Evolutionary conservation across 1,140 invertebrate genomes (phyloP).

Genomic region (Octopus bimaculoides): DNA sequence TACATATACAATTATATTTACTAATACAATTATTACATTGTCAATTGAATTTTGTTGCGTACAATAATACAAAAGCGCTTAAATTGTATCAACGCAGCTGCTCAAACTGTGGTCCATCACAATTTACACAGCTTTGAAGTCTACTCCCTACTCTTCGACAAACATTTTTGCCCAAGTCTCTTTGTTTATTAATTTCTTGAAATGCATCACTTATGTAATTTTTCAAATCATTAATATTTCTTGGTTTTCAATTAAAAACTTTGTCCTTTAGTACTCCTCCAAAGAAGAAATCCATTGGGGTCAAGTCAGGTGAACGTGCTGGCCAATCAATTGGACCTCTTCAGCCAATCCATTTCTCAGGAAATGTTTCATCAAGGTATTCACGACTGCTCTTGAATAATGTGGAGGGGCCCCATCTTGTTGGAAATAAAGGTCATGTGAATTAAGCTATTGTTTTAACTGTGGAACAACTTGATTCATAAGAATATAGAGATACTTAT

Average conservation of each 20-base stretch:
- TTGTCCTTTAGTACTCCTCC: background rate
- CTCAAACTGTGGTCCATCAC: background rate
- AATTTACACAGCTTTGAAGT: background rate
- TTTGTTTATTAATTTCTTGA: background rate
- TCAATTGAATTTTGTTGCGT: background rate
- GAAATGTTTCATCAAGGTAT: background rate
- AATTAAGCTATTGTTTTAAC: too few species aligned
- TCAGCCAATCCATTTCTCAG: background rate
- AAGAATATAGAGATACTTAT: too few species aligned
- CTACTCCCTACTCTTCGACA: background rate
- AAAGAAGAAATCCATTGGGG: background rate
- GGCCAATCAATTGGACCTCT: background rate
- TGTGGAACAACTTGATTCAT: too few species aligned
- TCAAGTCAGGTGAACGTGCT: background rate
- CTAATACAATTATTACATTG: background rate
- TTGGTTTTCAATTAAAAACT: background rate
- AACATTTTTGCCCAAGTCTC: background rate
- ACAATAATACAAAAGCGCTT: background rate
- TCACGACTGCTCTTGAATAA: background rate
- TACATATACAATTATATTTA: too few species aligned
- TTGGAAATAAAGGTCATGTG: background rate
- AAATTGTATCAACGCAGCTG: background rate
- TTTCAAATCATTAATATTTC: background rate
- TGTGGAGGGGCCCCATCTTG: background rate
- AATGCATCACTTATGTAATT: background rate